phyloP scores from a whole-genome alignment of 2,113 vertebrate species.

The Syngnathus floridae region DNA sequence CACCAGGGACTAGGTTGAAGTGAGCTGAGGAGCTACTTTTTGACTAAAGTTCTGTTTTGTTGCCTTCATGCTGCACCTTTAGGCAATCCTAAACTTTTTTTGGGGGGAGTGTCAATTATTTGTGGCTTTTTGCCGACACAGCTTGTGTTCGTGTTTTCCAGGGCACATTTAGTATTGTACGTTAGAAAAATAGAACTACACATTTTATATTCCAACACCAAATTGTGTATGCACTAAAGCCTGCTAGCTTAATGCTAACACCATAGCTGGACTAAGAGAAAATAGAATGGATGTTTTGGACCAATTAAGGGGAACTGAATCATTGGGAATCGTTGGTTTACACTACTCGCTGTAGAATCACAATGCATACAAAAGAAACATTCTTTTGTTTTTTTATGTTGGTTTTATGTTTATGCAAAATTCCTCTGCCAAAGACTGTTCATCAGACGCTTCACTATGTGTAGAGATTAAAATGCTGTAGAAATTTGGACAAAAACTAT shows the following conservation, averaged over 20 bases:
- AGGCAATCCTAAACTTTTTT: not conserved
- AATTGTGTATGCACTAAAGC: not conserved
- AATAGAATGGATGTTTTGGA: not conserved
- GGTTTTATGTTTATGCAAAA: slow-evolving; percentile 26
- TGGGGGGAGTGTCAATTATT: not conserved
- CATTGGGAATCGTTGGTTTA: not conserved
- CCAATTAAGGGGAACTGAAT: not conserved
- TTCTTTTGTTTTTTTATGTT: not conserved
- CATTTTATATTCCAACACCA: not conserved
- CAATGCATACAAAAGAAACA: slow-evolving; percentile 44
- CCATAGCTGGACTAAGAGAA: not conserved
- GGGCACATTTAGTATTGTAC: not conserved
- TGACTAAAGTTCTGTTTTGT: not conserved
- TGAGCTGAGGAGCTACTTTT: not conserved
- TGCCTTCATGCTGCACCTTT: not conserved
- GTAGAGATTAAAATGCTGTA: slow-evolving; percentile 25
- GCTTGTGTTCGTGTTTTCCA: not conserved
- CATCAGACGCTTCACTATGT: slow-evolving; percentile 10
- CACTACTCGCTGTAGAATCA: slow-evolving; percentile 42
- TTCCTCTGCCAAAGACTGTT: slow-evolving; percentile 56
- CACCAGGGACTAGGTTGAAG: not conserved
- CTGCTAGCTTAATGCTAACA: not conserved
- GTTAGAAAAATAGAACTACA: no score
- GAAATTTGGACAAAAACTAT: not conserved
- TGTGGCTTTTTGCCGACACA: not conserved